Evolutionary conservation across 2,888 invertebrate genomes (phyloP).

Genomic region (Drosophila gaucha): DNA sequence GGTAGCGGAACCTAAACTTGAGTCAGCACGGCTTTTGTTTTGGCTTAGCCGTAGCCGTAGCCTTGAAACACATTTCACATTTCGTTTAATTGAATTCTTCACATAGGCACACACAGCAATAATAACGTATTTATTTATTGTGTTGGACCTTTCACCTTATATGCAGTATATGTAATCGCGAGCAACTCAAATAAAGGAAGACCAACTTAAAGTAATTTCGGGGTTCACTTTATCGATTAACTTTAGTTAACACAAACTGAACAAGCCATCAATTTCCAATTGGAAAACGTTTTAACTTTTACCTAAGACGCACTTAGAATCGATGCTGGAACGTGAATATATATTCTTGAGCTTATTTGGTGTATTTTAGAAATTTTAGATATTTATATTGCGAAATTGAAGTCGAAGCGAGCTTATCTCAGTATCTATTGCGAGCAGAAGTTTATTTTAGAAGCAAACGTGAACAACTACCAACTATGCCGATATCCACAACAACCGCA

Average conservation of each 20-base stretch:
- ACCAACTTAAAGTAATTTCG: conserved; percentile 25
- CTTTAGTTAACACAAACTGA: conserved; percentile 44
- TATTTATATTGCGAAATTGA: conserved; percentile 26
- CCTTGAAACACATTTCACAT: conserved; percentile 71
- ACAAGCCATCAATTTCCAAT: conserved; percentile 1
- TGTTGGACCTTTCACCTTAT: conserved; percentile 4
- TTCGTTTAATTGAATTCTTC: conserved; percentile 45
- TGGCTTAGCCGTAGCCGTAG: conserved; percentile 47
- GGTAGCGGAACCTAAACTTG: conserved; percentile 28
- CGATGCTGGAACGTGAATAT: neutral
- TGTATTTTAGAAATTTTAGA: neutral
- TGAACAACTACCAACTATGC: conserved; percentile 58
- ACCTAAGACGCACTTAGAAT: conserved; percentile 24
- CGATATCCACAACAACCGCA: conserved; percentile 80
- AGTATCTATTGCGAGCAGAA: conserved; percentile 48
- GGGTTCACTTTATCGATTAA: conserved; percentile 74
- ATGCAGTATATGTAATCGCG: conserved; percentile 25
- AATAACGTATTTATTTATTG: conserved; percentile 30
- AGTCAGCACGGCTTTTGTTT: conserved; percentile 57
- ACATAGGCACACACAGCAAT: conserved; percentile 42
- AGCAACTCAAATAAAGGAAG: conserved; percentile 28
- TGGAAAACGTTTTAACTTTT: conserved; percentile 7
- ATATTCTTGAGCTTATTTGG: neutral
- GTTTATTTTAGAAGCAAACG: conserved; percentile 66
- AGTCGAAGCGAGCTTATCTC: conserved; percentile 18